Conservation (phyloP, 2,888 invertebrate genomes). For the Ennomos quercinarius region DNA sequence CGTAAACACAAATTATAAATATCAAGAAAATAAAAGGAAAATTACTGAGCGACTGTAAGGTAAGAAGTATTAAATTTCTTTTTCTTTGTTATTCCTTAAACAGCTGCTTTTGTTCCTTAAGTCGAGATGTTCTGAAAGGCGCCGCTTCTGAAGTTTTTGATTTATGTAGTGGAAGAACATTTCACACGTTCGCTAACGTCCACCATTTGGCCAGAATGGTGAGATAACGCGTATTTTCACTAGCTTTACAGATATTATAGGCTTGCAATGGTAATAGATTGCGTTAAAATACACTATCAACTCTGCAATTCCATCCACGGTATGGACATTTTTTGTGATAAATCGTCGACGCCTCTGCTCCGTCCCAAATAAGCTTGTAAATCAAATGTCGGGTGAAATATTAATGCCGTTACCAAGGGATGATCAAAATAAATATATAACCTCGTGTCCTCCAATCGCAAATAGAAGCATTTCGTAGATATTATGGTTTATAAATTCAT, state of each 20-base stretch:
- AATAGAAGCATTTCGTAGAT: too few relatives aligned
- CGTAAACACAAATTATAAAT: slow-evolving; percentile 27
- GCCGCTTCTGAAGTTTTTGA: slow-evolving; percentile 65
- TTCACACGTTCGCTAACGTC: slow-evolving; percentile 55
- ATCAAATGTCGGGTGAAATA: slow-evolving; percentile 25
- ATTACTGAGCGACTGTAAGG: slow-evolving; percentile 32
- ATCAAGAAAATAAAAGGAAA: slow-evolving; percentile 28
- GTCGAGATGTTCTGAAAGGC: slow-evolving; percentile 54
- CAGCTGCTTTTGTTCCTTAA: slow-evolving; percentile 57
- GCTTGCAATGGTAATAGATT: slow-evolving; percentile 34
- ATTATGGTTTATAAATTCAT: too few relatives aligned
- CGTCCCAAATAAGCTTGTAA: slow-evolving; percentile 25
- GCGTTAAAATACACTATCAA: slow-evolving; percentile 31
- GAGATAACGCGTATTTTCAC: slow-evolving; percentile 53
- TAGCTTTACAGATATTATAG: slow-evolving; percentile 44
- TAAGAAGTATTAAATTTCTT: slow-evolving; percentile 51
- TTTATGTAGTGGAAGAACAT: slow-evolving; percentile 51
- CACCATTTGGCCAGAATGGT: slow-evolving; percentile 58
- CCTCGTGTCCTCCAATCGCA: slow-evolving; percentile 48
- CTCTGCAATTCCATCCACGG: slow-evolving; percentile 18
- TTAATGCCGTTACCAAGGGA: slow-evolving; percentile 57
- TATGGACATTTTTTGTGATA: slow-evolving; percentile 16
- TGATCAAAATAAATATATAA: slow-evolving; percentile 64
- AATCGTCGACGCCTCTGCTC: slow-evolving; percentile 7
- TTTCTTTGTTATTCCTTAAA: slow-evolving; percentile 51